Base-by-base conservation (phyloP, 2,797 vertebrate genomes). In the Clarias fuscus region DNA sequence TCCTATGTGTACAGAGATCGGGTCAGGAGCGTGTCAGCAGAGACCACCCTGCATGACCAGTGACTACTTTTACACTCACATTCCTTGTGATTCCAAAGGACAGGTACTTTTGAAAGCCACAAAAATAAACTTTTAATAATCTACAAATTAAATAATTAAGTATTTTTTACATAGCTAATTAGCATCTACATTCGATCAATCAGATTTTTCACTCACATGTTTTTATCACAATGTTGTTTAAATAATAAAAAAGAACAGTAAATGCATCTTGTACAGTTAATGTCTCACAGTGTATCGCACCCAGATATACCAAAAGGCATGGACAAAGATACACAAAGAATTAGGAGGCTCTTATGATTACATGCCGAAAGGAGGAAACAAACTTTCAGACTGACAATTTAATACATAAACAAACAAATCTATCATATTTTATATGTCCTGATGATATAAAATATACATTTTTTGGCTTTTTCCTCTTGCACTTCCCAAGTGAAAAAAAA, bases 51-150 rank as follows among this genome's bases (percentile, higher is more conserved):
- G 98, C 92, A 97, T 95, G 0, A 92, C 95, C 85, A 95, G 94
- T 78, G 98, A 99, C 90, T 99, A 97, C 91, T 99, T 99, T 95
- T 98, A 96, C 91, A 99, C 96, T 0, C 98, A 99, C 92, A 98
- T 95, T 0, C 95, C 96, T 73, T 99, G 98, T 88, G 96, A 99
- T 79, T 91, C 93, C 53, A 86, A 85, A 0, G 96, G 96, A 91
- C 94, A 97, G 97, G 98, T 99, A 95, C 87, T 37, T 27, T 86
- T 73, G 64, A 64, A 62, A 17, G 7, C 10, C 17, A 62, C 5
- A 33, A 30, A 3, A 70, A 37, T 67, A 43, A 61, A 30, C 14
- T 30, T 7, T 48, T 37, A 37, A 37, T 37, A 37, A 4, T 82
- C 43, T 27, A 81, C 40, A 65, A 81, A 27, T 67, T 10, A 81